Evolutionary conservation across 2,888 invertebrate species (phyloP).

Genomic region (Ceramica pisi): DNA sequence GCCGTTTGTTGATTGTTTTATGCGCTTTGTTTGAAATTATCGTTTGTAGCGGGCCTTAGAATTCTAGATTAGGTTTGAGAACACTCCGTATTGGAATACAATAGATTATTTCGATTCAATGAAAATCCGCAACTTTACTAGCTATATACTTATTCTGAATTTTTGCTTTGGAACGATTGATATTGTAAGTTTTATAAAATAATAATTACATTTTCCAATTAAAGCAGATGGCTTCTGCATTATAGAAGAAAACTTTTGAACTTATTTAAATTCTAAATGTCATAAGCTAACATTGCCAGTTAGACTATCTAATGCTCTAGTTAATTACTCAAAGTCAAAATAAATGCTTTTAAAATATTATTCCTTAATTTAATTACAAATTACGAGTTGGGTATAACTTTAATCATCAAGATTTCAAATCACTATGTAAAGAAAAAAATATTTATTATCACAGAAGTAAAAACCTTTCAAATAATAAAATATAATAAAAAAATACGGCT

Average conservation of each 20-base stretch:
- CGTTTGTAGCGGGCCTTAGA: constrained; percentile 34
- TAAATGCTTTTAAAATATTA: too few relatives aligned
- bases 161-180: constrained; percentile 4
- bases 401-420: too few relatives aligned
- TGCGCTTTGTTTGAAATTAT: constrained; percentile 44
- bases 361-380: too few relatives aligned
- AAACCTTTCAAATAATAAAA: too few relatives aligned
- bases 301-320: not conserved
- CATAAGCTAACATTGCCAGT: not conserved
- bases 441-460: too few relatives aligned
- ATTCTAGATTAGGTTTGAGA: constrained; percentile 18
- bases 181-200: not conserved
- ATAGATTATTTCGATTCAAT: constrained; percentile 29
- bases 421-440: too few relatives aligned
- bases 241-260: not conserved
- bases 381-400: too few relatives aligned
- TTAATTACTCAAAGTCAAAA: too few relatives aligned
- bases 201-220: constrained; percentile 1
- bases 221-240: not conserved
- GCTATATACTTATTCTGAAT: not conserved
- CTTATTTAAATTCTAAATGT: constrained; percentile 18
- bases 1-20: constrained; percentile 57
- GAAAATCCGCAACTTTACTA: constrained; percentile 1
- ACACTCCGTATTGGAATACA: constrained; percentile 21
- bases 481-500: too few relatives aligned